Conservation (phyloP, 2,113 vertebrate genomes). For the Pangasianodon gigas region DNA sequence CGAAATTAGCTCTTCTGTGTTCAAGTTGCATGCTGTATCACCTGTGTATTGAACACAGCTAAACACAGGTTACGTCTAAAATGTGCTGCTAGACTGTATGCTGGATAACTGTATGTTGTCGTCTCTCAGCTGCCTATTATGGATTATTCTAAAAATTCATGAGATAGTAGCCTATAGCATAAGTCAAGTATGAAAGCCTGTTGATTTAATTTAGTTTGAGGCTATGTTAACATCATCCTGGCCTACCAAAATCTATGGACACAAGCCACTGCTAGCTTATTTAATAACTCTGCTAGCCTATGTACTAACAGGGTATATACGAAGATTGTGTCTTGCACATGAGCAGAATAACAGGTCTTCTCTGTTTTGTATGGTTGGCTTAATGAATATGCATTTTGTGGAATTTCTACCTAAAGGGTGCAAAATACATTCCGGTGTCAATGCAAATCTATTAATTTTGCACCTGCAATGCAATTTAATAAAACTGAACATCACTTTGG, state of each 20-base stretch:
- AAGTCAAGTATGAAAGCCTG: background rate
- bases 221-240: background rate
- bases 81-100: background rate
- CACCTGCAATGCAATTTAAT: background rate
- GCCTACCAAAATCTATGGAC: background rate
- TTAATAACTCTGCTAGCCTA: background rate
- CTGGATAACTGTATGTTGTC: background rate
- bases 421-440: background rate
- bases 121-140: background rate
- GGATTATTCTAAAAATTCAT: background rate
- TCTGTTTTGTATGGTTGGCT: background rate
- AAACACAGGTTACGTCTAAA: background rate
- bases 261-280: background rate
- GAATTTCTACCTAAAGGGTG: background rate
- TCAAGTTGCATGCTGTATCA: too few species aligned
- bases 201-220: background rate
- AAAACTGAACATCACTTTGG: background rate
- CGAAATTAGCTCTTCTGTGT: background rate
- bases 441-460: background rate
- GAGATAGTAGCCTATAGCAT: background rate
- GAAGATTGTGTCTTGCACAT: background rate
- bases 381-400: background rate
- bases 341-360: background rate
- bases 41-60: background rate
- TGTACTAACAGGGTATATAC: background rate